Percentiles rank a stretch among this genome's conserved stretches.
Evolutionary conservation across 2,797 vertebrate species (phyloP).

Genomic region (Sphenodon punctatus): DNA sequence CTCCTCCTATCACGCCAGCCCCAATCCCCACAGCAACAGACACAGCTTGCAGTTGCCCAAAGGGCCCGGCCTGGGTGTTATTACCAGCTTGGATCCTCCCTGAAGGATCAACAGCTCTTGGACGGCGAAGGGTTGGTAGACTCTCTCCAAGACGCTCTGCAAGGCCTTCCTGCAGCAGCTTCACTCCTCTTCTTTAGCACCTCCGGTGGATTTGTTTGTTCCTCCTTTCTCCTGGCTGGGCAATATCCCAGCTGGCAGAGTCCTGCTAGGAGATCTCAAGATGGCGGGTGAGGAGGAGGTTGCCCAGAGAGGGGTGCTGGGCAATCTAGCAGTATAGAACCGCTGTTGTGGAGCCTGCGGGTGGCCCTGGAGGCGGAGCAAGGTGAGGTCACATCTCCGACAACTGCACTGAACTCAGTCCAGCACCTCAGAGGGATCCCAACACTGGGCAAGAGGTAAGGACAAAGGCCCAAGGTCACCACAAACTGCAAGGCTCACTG

Average conservation of each 20-base stretch:
- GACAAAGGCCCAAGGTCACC: conserved; percentile 86
- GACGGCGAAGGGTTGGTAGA: conserved; percentile 90
- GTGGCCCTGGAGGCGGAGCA: neutral
- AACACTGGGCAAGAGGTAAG: conserved; percentile 85
- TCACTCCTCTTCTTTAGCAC: conserved; percentile 75
- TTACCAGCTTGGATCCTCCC: conserved; percentile 88
- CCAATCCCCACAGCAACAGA: no score
- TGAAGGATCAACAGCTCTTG: conserved; percentile 91
- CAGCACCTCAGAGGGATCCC: conserved; percentile 80
- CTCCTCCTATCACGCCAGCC: no score
- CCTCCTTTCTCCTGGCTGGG: conserved; percentile 66
- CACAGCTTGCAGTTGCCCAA: no score
- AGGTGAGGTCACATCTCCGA: conserved; percentile 68
- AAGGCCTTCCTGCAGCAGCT: conserved; percentile 76
- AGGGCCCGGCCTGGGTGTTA: no score
- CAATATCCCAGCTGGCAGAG: conserved; percentile 88
- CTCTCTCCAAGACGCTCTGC: conserved; percentile 80
- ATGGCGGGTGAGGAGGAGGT: conserved; percentile 83
- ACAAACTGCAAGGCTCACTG: conserved; percentile 83
- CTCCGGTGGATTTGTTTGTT: neutral
- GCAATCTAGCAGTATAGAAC: conserved; percentile 76
- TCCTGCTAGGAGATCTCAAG: conserved; percentile 86
- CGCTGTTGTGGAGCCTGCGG: conserved; percentile 73
- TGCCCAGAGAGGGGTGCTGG: conserved; percentile 77
- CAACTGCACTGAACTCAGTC: conserved; percentile 80